phyloP scores from a whole-genome alignment of 2,797 vertebrate species.

The Glossophaga mutica region DNA sequence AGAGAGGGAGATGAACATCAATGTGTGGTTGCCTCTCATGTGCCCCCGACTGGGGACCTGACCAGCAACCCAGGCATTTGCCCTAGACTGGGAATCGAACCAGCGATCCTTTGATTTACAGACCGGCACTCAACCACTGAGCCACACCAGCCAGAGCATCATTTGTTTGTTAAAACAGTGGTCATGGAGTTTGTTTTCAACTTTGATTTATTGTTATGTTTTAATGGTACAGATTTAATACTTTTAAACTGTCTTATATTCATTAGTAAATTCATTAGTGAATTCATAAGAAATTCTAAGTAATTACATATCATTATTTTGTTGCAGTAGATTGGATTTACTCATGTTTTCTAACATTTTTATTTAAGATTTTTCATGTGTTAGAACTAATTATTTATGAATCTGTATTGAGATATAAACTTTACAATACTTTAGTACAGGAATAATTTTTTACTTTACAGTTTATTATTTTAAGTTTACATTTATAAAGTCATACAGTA shows the following conservation, averaged over 20 bases:
- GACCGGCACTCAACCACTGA: too few species aligned
- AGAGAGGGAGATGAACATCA: too few species aligned
- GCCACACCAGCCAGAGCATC: background rate
- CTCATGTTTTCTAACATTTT: background rate
- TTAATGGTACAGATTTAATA: background rate
- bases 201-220: background rate
- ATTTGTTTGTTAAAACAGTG: background rate
- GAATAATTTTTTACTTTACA: background rate
- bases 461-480: background rate
- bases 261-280: background rate
- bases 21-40: too few species aligned
- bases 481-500: background rate
- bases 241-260: background rate
- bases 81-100: too few species aligned
- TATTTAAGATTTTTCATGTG: background rate
- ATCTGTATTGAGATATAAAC: background rate
- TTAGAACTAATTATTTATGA: background rate
- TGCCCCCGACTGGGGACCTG: too few species aligned
- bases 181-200: slow-evolving; percentile 4
- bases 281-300: background rate
- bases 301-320: background rate
- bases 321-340: background rate
- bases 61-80: too few species aligned
- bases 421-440: background rate
- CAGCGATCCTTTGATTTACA: too few species aligned